Percentiles rank a stretch among this genome's conserved stretches.
Evolutionary conservation across 2,888 invertebrate species (phyloP).

Genomic region (Coelopa pilipes): DNA sequence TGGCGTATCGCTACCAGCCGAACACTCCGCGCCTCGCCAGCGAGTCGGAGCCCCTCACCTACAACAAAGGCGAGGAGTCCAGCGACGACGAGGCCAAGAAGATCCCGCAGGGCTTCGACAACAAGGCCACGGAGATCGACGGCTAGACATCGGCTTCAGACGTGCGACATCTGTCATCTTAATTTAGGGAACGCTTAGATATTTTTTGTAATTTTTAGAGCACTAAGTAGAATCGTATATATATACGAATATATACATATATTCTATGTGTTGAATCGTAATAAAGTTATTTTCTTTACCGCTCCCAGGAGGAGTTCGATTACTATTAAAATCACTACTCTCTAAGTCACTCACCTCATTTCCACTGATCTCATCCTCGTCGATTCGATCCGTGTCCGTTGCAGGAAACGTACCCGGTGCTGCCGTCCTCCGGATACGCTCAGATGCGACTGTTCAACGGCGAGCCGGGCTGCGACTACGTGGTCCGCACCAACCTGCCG

Average conservation of each 20-base stretch:
- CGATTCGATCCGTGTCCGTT: background rate
- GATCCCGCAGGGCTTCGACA: slow-evolving; percentile 51
- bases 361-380: too few relatives aligned
- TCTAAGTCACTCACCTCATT: too few relatives aligned
- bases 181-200: slow-evolving; percentile 21
- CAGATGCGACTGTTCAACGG: slow-evolving; percentile 81
- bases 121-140: slow-evolving; percentile 50
- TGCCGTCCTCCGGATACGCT: slow-evolving; percentile 71
- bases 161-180: background rate
- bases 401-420: slow-evolving; percentile 74
- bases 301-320: too few relatives aligned
- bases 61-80: slow-evolving; percentile 2
- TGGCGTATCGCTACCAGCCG: slow-evolving; percentile 81
- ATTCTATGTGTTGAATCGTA: background rate
- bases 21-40: slow-evolving; percentile 52
- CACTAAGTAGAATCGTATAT: background rate
- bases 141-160: slow-evolving; percentile 43
- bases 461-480: slow-evolving; percentile 67
- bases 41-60: slow-evolving; percentile 49
- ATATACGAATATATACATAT: slow-evolving; percentile 40
- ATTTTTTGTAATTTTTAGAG: slow-evolving; percentile 20
- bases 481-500: slow-evolving; percentile 51
- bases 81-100: slow-evolving; percentile 43
- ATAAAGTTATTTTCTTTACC: too few relatives aligned
- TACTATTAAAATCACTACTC: too few relatives aligned